phyloP scores from a whole-genome alignment of 2,888 invertebrate species.

The Eristalis tenax region DNA sequence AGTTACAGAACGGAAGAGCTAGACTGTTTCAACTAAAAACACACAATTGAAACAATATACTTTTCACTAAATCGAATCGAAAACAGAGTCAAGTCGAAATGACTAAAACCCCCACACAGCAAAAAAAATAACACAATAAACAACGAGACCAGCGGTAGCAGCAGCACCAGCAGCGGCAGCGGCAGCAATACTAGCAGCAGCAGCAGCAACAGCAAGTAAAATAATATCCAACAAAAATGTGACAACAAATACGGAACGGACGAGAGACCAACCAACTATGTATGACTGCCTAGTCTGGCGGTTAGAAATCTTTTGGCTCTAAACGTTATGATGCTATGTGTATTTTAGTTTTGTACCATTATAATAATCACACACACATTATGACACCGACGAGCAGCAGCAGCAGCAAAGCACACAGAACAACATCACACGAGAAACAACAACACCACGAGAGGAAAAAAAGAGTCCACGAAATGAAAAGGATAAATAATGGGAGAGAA shows the following conservation, averaged over 20 bases:
- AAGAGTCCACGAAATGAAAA: constrained; percentile 64
- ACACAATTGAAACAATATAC: constrained; percentile 30
- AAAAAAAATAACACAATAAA: background rate
- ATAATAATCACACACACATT: constrained; percentile 71
- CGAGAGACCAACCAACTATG: constrained; percentile 70
- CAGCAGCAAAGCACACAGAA: constrained; percentile 31
- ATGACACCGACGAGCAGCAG: constrained; percentile 55
- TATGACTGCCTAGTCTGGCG: constrained; percentile 75
- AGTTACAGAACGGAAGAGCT: background rate
- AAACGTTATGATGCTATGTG: constrained; percentile 76
- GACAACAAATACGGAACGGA: constrained; percentile 69
- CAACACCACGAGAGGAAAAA: constrained; percentile 23
- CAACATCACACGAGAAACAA: constrained; percentile 33
- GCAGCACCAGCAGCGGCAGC: constrained; percentile 71
- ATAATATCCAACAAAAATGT: constrained; percentile 70
- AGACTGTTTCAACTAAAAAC: background rate
- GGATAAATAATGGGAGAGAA: constrained; percentile 72
- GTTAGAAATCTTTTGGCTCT: constrained; percentile 77
- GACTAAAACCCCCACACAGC: background rate
- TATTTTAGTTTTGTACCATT: constrained; percentile 74
- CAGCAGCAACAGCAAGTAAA: constrained; percentile 45
- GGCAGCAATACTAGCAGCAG: constrained; percentile 43
- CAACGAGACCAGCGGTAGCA: constrained; percentile 2
- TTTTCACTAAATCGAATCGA: constrained; percentile 24
- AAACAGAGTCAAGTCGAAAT: constrained; percentile 42